Percentiles rank a stretch among this genome's conserved stretches.
These are phyloP conservation scores for Poecile atricapillus DNA, from an alignment of 2,113 vertebrate species.

Conservation along the genomic window DNA sequence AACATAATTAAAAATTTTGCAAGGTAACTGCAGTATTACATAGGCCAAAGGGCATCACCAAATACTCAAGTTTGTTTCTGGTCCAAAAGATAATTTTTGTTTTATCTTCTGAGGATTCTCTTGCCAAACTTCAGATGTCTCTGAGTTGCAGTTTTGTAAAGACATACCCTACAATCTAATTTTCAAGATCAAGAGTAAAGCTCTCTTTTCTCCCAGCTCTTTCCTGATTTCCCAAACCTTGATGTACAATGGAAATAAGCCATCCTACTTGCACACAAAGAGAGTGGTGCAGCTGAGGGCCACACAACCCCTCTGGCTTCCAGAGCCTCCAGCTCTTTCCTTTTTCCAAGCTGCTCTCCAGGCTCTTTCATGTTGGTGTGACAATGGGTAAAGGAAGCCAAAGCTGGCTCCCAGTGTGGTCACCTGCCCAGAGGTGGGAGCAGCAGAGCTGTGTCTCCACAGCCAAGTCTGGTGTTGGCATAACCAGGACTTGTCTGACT, in stretches of 20 bases:
- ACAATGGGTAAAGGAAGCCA: neutral
- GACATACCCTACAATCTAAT: neutral
- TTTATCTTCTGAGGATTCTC: neutral
- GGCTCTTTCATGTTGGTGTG: neutral
- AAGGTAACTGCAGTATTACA: neutral
- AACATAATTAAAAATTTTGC: neutral
- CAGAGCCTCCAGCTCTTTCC: no score
- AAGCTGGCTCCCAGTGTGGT: neutral
- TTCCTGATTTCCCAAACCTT: neutral
- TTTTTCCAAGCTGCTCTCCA: neutral
- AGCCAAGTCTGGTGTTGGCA: neutral
- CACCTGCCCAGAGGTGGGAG: neutral
- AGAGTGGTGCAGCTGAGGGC: neutral
- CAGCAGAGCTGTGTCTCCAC: neutral
- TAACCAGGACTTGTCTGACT: neutral
- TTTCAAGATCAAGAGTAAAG: conserved; percentile 18
- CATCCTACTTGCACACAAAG: neutral
- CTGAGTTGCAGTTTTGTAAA: neutral
- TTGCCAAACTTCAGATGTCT: neutral
- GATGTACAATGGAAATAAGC: neutral
- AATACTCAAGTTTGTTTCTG: neutral
- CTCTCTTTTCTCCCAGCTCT: neutral
- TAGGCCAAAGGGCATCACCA: neutral
- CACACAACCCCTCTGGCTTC: neutral
- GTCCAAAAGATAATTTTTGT: neutral